Evolutionary conservation across 2,888 invertebrate genomes (phyloP), one percentile per base, ranked within the genome.

Genomic region (Cotesia congregata): DNA sequence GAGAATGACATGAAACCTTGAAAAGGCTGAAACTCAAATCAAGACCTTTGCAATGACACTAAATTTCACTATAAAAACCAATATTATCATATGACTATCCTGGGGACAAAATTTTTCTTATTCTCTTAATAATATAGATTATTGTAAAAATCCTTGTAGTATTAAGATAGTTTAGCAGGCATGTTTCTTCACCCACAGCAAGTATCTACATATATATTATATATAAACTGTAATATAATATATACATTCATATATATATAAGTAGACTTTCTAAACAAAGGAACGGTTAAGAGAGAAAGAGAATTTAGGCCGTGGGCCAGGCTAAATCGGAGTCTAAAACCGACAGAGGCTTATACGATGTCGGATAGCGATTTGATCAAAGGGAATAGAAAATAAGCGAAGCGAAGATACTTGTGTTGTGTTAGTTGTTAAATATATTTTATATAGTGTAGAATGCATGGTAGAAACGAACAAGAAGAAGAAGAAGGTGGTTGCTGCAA

Each of bases 251-350:
- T 30, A 30, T 30, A 30, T 30, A 50, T 12, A 50, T 12, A 50
- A 50, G 50, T 9, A 67, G 20, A 76, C 76, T 76, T 72, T 76
- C 76, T 76, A 76, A 76, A 72, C 72, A 72, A 72, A 76, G 67
- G 64, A 76, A 67, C 59, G 72, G 50, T 30, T 1, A 50, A 50
- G 50, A 50, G 50, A 12, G 50, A 50, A 50, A 50, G 50, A 72
- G 68, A 76, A 76, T 76, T 76, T 67, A 76, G 76, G 76, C 68
- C 76, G 72, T 76, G 30, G 68, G 59, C 72, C 67, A 68, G 76
- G 40, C 72, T 61, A 72, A 76, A 76, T 72, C 30, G 70, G 62
- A 76, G 62, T 30, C 61, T 41, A 30, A 65, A 72, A 67, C 62
- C 41, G 71, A 74, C 77, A 69, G 73, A 59, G 70, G 30, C 60